Evolutionary conservation across 2,113 vertebrate genomes (phyloP).

Genomic region (Nymphicus hollandicus): DNA sequence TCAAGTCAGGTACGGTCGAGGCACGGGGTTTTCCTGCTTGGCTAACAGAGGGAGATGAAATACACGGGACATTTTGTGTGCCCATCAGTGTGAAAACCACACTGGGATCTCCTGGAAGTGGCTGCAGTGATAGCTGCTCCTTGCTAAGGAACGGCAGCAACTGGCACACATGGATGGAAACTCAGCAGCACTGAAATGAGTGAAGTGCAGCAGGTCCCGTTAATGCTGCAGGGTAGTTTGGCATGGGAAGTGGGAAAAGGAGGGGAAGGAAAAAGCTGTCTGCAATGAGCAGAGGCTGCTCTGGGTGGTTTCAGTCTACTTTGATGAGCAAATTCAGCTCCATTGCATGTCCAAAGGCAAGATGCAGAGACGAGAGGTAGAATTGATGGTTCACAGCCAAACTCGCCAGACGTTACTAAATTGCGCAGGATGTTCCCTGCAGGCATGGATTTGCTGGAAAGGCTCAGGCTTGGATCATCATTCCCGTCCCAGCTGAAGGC

Average conservation of each 20-base stretch:
- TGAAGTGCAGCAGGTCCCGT: background rate
- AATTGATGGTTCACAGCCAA: background rate
- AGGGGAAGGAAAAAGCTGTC: background rate
- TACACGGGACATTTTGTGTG: background rate
- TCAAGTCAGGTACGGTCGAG: background rate
- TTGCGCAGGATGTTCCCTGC: background rate
- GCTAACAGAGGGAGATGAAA: background rate
- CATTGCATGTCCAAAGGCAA: fast-evolving
- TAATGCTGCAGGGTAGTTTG: background rate
- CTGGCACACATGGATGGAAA: background rate
- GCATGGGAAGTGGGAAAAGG: fast-evolving
- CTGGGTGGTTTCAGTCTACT: background rate
- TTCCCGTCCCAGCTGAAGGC: background rate
- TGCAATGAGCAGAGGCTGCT: background rate
- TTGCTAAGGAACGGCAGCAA: background rate
- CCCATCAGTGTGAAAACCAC: background rate
- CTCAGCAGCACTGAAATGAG: fast-evolving
- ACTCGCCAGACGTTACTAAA: fast-evolving
- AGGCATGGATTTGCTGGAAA: background rate
- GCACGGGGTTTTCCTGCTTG: background rate
- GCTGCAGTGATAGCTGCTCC: background rate
- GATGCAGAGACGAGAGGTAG: background rate
- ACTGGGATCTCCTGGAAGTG: background rate
- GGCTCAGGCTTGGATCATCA: fast-evolving
- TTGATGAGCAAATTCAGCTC: background rate